A percentile compares a stretch with the other conserved stretches of the same genome.
Conservation (phyloP, 2,113 vertebrate species). For the Malurus melanocephalus region DNA sequence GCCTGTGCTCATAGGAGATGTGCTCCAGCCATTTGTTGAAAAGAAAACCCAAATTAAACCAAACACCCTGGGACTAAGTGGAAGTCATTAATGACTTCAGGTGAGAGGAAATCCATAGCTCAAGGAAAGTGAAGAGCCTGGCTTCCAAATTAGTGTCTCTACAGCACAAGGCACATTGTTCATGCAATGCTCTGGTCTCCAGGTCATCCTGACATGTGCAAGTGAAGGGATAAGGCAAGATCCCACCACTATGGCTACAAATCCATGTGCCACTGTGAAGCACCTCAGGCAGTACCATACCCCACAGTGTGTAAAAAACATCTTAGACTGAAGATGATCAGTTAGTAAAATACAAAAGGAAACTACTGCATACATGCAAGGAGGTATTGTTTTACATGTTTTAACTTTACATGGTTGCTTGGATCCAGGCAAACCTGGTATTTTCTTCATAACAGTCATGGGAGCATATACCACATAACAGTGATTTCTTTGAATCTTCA, state of each 20-base stretch:
- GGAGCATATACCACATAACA: neutral
- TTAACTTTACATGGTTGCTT: neutral
- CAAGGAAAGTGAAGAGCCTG: neutral
- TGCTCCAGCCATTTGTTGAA: neutral
- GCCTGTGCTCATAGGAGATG: neutral
- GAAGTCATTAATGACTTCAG: neutral
- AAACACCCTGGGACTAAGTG: neutral
- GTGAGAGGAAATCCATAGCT: neutral
- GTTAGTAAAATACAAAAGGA: neutral
- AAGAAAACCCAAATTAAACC: neutral
- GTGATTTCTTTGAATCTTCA: neutral
- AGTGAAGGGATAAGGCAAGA: neutral
- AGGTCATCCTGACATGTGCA: neutral
- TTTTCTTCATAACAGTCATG: neutral
- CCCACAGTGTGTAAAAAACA: neutral
- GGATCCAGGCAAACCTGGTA: neutral
- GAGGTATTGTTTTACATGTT: neutral
- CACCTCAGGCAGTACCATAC: neutral
- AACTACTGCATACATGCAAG: neutral
- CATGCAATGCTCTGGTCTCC: too few relatives aligned
- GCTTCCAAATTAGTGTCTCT: neutral
- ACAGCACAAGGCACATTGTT: neutral
- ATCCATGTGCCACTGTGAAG: neutral
- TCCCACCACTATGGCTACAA: neutral
- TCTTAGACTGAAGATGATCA: neutral